Conservation (phyloP, 2,797 vertebrate species). For the Sebastes minor region DNA sequence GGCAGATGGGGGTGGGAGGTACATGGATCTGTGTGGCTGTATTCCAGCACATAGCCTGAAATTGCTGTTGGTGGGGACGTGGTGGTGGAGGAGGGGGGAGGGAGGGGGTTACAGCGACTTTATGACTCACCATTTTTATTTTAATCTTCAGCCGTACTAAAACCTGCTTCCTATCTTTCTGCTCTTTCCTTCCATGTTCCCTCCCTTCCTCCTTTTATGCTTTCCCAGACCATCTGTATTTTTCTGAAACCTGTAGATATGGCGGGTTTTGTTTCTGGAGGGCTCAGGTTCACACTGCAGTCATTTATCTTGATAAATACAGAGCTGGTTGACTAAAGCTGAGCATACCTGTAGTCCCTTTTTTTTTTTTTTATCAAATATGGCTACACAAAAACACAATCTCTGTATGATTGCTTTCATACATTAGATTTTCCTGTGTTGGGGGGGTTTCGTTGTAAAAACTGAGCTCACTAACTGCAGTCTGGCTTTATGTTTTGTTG, state of each 20-base stretch:
- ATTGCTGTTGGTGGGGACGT: slow-evolving; percentile 29
- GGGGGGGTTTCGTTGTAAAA: neutral
- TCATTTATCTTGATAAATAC: slow-evolving; percentile 50
- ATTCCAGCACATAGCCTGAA: slow-evolving; percentile 41
- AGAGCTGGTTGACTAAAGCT: slow-evolving; percentile 9
- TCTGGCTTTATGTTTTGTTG: neutral
- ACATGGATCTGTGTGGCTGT: slow-evolving; percentile 41
- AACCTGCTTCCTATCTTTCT: slow-evolving; percentile 5
- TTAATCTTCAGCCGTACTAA: slow-evolving; percentile 26
- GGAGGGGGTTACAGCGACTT: slow-evolving; percentile 17
- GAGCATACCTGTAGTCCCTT: neutral
- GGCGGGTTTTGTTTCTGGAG: slow-evolving; percentile 9
- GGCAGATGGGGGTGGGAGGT: slow-evolving; percentile 61
- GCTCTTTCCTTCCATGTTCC: slow-evolving; percentile 7
- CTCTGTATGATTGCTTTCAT: slow-evolving; percentile 6
- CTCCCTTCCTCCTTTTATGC: slow-evolving; percentile 16
- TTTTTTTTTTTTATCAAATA: neutral
- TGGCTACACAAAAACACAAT: neutral
- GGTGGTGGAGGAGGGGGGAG: neutral
- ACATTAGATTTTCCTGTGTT: neutral
- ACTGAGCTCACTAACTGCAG: neutral
- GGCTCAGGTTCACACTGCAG: slow-evolving; percentile 30
- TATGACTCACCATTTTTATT: slow-evolving; percentile 49
- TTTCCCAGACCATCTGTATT: neutral
- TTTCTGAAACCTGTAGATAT: slow-evolving; percentile 28